phyloP scores from a whole-genome alignment of 2,888 invertebrate genomes.

The Hemithea aestivaria region DNA sequence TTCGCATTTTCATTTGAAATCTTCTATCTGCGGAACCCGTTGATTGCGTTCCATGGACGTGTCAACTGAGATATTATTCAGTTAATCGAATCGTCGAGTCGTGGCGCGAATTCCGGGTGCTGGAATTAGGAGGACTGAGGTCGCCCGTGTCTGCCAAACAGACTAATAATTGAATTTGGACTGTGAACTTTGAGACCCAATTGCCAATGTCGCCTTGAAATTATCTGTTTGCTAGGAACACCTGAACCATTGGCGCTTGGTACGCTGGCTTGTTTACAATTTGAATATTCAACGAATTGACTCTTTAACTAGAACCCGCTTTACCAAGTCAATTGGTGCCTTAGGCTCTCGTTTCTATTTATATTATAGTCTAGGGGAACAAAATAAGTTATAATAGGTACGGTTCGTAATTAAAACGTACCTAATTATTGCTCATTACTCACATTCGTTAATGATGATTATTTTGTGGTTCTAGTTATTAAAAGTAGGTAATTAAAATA shows the following conservation, averaged over 20 bases:
- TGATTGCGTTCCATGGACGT: constrained; percentile 35
- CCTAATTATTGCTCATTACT: no score
- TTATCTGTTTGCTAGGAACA: constrained; percentile 39
- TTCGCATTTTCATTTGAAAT: constrained; percentile 25
- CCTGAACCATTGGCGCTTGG: constrained; percentile 23
- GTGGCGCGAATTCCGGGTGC: constrained; percentile 26
- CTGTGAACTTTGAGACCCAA: constrained; percentile 35
- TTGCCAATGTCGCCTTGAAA: constrained; percentile 32
- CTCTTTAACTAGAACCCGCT: constrained; percentile 17
- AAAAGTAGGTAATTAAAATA: no score
- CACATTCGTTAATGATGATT: no score
- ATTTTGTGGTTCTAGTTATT: no score
- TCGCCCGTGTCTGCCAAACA: constrained; percentile 33
- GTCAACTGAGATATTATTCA: constrained; percentile 38
- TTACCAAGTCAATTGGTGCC: constrained; percentile 10
- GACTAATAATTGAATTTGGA: constrained; percentile 44
- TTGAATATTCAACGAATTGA: constrained; percentile 24
- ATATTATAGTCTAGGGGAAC: not conserved
- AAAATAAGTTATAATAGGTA: no score
- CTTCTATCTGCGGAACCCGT: constrained; percentile 29
- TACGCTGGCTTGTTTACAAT: constrained; percentile 22
- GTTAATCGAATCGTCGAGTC: constrained; percentile 42
- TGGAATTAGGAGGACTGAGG: constrained; percentile 28
- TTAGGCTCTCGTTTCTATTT: constrained; percentile 8
- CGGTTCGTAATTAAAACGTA: no score